A percentile compares a stretch with the other conserved stretches of the same genome.
Conservation (phyloP, 2,797 vertebrate genomes). For the Apogon hyalosoma region DNA sequence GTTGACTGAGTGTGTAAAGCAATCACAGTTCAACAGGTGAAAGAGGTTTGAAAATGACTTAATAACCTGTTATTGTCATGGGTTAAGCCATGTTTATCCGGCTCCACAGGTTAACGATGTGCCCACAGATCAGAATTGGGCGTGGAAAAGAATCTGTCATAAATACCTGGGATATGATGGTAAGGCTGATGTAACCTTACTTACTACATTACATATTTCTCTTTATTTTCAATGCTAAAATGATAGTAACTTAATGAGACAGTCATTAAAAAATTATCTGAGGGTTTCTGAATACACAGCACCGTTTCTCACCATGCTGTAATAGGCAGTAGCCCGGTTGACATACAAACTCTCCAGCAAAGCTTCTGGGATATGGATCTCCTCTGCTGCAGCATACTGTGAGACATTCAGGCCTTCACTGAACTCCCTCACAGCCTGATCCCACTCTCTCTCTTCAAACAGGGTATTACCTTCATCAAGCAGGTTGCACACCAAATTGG, state of each 20-base stretch:
- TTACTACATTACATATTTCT: no score
- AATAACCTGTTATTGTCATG: not conserved
- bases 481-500: slow-evolving; percentile 91
- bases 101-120: not conserved
- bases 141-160: not conserved
- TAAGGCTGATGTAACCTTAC: no score
- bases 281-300: not conserved
- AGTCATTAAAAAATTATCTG: not conserved
- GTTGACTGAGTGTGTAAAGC: not conserved
- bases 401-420: slow-evolving; percentile 91
- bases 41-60: not conserved
- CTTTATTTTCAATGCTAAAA: not conserved
- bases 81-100: slow-evolving; percentile 1
- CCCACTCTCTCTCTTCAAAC: slow-evolving; percentile 88
- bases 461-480: slow-evolving; percentile 92
- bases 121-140: not conserved
- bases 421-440: slow-evolving; percentile 87
- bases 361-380: slow-evolving; percentile 84
- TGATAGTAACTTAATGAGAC: not conserved
- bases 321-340: slow-evolving; percentile 91
- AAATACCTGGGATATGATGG: no score
- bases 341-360: slow-evolving; percentile 92
- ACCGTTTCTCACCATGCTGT: slow-evolving; percentile 87
- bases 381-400: slow-evolving; percentile 86
- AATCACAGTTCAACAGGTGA: not conserved